Percentiles rank a stretch among this genome's conserved stretches.
These are phyloP conservation scores for Ephydatia muelleri DNA, from an alignment of 37 sponge, comb jelly and placozoan genomes.

Conservation along the genomic window DNA sequence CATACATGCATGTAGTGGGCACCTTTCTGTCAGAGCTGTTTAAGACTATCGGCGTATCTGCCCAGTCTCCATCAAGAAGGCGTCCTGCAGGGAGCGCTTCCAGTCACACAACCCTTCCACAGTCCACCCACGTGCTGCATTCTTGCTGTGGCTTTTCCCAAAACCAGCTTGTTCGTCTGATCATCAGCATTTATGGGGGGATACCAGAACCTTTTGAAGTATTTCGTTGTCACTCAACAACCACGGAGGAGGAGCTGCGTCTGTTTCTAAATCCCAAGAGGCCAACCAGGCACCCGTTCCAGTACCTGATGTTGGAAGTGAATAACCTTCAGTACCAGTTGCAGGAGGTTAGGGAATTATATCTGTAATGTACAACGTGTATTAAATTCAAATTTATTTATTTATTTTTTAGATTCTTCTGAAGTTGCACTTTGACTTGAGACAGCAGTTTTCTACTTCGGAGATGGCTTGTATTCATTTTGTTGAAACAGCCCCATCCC, in stretches of 20 bases:
- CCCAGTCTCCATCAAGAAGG: background rate
- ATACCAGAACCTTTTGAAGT: conserved; percentile 76
- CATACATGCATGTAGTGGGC: conserved; percentile 62
- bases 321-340: conserved; percentile 64
- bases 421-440: conserved; percentile 59
- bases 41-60: background rate
- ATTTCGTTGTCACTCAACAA: conserved; percentile 56
- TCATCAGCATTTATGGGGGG: conserved; percentile 56
- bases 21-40: conserved; percentile 45
- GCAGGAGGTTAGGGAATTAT: conserved; percentile 67
- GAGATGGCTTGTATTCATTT: conserved; percentile 54
- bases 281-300: conserved; percentile 22
- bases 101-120: background rate
- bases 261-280: conserved; percentile 58
- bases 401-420: conserved; percentile 37
- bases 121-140: conserved; percentile 53
- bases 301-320: conserved; percentile 64
- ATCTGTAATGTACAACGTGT: background rate
- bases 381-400: background rate
- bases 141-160: conserved; percentile 43
- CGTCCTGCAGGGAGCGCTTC: background rate
- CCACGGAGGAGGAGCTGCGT: conserved; percentile 66
- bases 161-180: conserved; percentile 50
- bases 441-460: background rate
- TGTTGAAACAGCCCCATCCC: conserved; percentile 72